Conservation (phyloP, 2,113 vertebrate genomes). For the Morphnarchus princeps region DNA sequence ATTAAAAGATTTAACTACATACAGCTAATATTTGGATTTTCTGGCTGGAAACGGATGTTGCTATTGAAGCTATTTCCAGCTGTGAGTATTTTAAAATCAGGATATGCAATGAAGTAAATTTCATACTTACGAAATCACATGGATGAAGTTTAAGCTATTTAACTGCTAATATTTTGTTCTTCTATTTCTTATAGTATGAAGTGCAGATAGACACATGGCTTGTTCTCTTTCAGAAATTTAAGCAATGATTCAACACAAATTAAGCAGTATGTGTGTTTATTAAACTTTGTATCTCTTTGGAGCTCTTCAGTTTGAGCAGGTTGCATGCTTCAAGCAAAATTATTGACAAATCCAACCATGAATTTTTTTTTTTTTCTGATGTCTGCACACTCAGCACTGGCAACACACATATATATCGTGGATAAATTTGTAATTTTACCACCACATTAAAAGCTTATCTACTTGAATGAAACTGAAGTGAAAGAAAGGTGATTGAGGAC, state of each 20-base stretch:
- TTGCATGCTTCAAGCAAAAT: conserved; percentile 8
- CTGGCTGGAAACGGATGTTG: not conserved
- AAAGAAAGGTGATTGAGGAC: conserved; percentile 14
- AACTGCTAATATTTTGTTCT: not conserved
- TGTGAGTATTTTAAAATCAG: not conserved
- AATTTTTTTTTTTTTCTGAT: not conserved
- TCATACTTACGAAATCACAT: not conserved
- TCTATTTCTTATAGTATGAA: not conserved
- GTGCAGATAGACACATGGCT: not conserved
- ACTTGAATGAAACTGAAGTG: conserved; percentile 9
- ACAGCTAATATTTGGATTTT: not conserved
- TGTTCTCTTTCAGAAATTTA: not conserved
- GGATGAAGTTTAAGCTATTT: not conserved
- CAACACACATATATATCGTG: not conserved
- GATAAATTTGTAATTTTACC: conserved; percentile 3
- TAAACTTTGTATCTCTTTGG: not conserved
- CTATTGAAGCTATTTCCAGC: not conserved
- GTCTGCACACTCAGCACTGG: not conserved
- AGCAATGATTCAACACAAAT: not conserved
- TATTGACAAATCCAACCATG: not conserved
- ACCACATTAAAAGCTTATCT: not conserved
- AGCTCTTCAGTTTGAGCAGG: not conserved
- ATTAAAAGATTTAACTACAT: not conserved
- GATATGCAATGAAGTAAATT: not conserved
- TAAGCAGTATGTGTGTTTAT: not conserved